Base-by-base conservation (phyloP, 2,113 vertebrate genomes). In the Noturus placidus region DNA sequence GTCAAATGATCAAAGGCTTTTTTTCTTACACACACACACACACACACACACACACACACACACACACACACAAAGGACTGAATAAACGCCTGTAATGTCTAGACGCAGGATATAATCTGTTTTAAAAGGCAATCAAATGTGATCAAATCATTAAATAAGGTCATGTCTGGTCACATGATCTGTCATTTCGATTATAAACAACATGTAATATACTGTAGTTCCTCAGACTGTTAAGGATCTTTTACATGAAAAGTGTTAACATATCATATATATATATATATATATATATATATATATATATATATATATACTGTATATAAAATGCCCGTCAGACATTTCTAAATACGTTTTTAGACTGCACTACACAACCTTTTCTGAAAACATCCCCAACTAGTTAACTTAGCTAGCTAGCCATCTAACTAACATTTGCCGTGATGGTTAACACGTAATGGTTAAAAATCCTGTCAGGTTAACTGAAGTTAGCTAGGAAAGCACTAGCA, bases 1-100 rank as follows among this genome's bases (percentile, higher is more conserved):
- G 84, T 91, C 80, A 80, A 81, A 67, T 63, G 61, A 33, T 90
- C 87, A 91, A 69, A 50, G 25, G 67, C 52, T 11, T 30, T 56
- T 56, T 84, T 5, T 27, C 76, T 52, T 2, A 15, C 79, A 15
- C 81, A 27, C 57, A 42, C 35, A n/a, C 80, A 67, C 30, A 59
- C 78, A 63, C 35, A 27, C 80, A 42, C 57, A 42, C 35, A 17
- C 22, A 33, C 83, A 42, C 38, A 20, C 81, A n/a, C 35, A 50
- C 33, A 70, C 27, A 54, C 50, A 63, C 80, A n/a, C 81, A 46
- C 81, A 46, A 13, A 30, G 10, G 11, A 50, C 22, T 27, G 3
- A 7, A 54, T n/a, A 54, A 52, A 33, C 4, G 50, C 4, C 78
- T 81, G 30, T 56, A 35, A 81, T 35, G 54, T 81, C 78, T 59